Base-by-base conservation (phyloP, 1,140 invertebrate genomes). In the Cydia pomonella region DNA sequence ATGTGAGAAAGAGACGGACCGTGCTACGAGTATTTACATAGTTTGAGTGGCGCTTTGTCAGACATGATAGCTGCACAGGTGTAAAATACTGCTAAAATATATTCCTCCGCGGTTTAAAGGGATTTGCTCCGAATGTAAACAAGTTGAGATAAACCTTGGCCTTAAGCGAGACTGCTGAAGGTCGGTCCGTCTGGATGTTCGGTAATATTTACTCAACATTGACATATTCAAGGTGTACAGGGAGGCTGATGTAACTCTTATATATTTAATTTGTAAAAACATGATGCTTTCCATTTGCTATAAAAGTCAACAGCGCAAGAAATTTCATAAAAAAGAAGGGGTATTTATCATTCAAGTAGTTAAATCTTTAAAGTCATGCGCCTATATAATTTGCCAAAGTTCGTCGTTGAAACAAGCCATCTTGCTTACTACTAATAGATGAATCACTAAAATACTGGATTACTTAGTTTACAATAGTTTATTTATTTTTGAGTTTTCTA, bases 61-160 rank as follows among this genome's bases (percentile, higher is more conserved):
- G 47, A n/a, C 47, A 50, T 16, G 41, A 50, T 50, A 59, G 44
- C 53, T n/a, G n/a, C 47, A 59, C 53, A 59, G 53, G 53, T 59
- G 53, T 69, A 6, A n/a, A 18, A 66, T 29, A 66, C 21, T 13
- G 29, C 0, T 69, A 33, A 59, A 69, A 33, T 33, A 69, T 29
- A 66, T 33, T n/a, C 63, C 12, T 69, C n/a, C 64, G 13, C 64
- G 29, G 64, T 69, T 66, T 69, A n/a, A 66, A 33, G n/a, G 64
- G 64, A 41, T 69, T 69, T 18, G 27, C 64, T 59, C 53, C 21
- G 29, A 18, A 10, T 33, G 64, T 69, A 69, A 69, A 69, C 64
- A 69, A 41, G 64, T 29, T 69, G 27, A 69, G 29, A 18, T 18
- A 29, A 69, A 33, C 64, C 64, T 33, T 33, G 64, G 64, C 64